Conservation (phyloP, 2,888 invertebrate species). For the Pachliopta kotzebuea region DNA sequence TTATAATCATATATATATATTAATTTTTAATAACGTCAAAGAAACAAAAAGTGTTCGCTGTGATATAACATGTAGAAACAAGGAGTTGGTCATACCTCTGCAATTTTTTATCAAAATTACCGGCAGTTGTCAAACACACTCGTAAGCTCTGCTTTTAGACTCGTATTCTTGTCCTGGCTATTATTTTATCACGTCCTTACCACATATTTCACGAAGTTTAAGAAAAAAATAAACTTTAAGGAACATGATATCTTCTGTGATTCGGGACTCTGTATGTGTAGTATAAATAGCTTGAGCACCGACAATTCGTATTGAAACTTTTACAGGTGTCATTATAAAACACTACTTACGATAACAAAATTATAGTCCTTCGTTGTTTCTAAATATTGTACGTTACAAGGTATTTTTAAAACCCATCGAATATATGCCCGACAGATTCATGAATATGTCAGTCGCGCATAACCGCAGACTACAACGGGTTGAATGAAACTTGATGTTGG, state of each 20-base stretch:
- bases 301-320: too few relatives aligned
- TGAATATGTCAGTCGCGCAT: conserved; percentile 60
- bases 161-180: conserved; percentile 50
- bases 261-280: too few relatives aligned
- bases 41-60: neutral
- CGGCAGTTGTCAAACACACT: conserved; percentile 60
- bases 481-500: conserved; percentile 22
- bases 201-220: conserved; percentile 44
- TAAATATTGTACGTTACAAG: too few relatives aligned
- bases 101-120: conserved; percentile 60
- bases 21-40: neutral
- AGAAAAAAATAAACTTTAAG: too few relatives aligned
- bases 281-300: too few relatives aligned
- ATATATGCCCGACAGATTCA: conserved; percentile 57
- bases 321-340: too few relatives aligned
- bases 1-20: too few relatives aligned
- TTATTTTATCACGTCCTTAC: conserved; percentile 63
- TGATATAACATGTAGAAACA: conserved; percentile 2
- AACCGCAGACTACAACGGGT: conserved; percentile 64
- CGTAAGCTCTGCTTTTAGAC: conserved; percentile 51
- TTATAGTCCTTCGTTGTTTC: too few relatives aligned
- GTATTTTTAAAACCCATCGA: conserved; percentile 55
- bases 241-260: too few relatives aligned
- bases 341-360: too few relatives aligned
- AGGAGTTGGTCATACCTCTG: conserved; percentile 47